Evolutionary conservation across 2,113 vertebrate genomes (phyloP).

Genomic region (Tragelaphus buxtoni): DNA sequence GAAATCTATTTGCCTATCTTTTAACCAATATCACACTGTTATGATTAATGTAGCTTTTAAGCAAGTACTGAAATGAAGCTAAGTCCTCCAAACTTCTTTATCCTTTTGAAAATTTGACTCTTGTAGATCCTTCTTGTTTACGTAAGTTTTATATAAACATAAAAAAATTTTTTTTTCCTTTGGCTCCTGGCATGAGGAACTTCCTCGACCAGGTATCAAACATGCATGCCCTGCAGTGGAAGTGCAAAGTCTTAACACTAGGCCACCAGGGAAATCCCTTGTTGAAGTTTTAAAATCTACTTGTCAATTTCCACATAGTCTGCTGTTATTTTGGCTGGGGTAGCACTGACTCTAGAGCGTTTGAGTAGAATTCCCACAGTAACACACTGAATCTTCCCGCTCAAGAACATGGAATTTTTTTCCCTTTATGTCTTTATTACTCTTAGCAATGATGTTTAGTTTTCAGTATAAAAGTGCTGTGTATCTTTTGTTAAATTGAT

Average conservation of each 20-base stretch:
- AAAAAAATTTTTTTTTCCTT: not conserved
- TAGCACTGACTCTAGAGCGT: not conserved
- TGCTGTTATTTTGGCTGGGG: not conserved
- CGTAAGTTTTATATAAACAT: not conserved
- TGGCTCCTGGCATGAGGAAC: not conserved
- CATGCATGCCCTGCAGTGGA: not conserved
- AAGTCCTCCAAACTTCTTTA: not conserved
- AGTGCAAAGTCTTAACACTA: not conserved
- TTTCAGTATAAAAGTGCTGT: not conserved
- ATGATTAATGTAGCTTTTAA: not conserved
- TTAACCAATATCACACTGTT: not conserved
- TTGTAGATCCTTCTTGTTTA: not conserved
- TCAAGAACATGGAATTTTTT: not conserved
- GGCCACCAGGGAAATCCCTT: not conserved
- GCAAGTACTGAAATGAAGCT: not conserved
- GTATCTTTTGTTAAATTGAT: not conserved
- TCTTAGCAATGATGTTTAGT: not conserved
- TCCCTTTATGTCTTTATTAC: not conserved
- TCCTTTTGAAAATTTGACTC: not conserved
- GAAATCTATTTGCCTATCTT: not conserved
- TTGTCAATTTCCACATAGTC: not conserved
- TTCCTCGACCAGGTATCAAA: not conserved
- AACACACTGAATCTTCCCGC: not conserved
- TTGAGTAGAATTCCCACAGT: not conserved
- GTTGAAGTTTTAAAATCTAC: not conserved